Evolutionary conservation across 2,888 invertebrate species (phyloP).

Genomic region (Acanthosepion lycidas): DNA sequence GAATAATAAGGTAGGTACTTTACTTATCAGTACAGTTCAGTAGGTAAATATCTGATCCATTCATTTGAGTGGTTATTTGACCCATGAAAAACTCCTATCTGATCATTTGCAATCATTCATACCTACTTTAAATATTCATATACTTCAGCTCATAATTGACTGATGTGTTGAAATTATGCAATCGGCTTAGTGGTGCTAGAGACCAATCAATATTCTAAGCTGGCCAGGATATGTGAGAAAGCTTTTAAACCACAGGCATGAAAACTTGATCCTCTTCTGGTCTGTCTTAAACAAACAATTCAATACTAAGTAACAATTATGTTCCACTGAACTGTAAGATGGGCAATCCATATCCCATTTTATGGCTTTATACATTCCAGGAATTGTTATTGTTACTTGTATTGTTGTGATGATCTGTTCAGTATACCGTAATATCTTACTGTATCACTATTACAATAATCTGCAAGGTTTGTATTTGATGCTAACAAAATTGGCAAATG

Average conservation of each 20-base stretch:
- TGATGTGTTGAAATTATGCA: slow-evolving; percentile 22
- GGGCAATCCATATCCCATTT: neutral
- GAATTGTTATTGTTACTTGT: neutral
- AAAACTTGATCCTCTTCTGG: neutral
- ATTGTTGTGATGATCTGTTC: neutral
- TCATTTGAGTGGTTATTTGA: neutral
- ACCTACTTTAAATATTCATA: neutral
- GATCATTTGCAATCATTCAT: neutral
- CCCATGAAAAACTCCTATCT: neutral
- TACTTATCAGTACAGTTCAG: neutral
- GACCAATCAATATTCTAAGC: neutral
- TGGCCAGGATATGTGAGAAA: neutral
- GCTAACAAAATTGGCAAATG: neutral
- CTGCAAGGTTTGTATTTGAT: neutral
- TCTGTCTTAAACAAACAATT: neutral
- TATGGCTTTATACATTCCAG: neutral
- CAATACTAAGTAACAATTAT: slow-evolving; percentile 12
- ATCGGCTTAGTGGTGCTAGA: neutral
- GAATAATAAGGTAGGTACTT: neutral
- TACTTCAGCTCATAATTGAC: neutral
- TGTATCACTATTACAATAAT: neutral
- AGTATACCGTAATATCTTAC: neutral
- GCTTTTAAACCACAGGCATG: neutral
- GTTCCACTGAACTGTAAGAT: neutral
- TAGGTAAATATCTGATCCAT: neutral